Base-by-base conservation (phyloP, 2,797 vertebrate genomes). In the Psittacula echo region DNA sequence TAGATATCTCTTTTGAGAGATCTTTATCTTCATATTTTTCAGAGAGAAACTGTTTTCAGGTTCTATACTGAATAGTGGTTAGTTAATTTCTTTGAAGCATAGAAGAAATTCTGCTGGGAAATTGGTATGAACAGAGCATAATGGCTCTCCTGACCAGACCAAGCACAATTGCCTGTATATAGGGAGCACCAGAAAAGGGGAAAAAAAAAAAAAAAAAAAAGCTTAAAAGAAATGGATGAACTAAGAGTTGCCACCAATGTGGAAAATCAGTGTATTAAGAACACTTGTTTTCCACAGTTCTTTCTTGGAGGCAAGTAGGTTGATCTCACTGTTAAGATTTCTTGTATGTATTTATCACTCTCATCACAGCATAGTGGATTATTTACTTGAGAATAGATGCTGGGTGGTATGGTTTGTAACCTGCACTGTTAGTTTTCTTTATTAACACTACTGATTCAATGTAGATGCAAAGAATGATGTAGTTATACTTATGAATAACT, bases 11-110 rank as follows among this genome's bases (percentile, higher is more conserved):
- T 89, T 91, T 88, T 44, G 45, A 87, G 67, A 48, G 37, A 86
- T 48, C 19, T 92, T 83, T 80, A 62, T 75, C 81, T 84, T 72
- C 75, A 53, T 51, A 80, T 73, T 84, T 96, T 93, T 76, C 66
- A 74, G 54, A 91, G 56, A 61, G 23, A 73, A 79, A 48, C 18
- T 41, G 4, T 77, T 90, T 73, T 82, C 54, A 53, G 6, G 60
- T 90, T 79, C 60, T 85, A 26, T 53, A 30, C 10, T 56, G n/a
- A 91, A 53, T 32, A 68, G 20, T 8, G 5, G 34, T 86, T 93
- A 85, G 39, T 56, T 86, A 87, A 79, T 66, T 21, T 50, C 22
- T 91, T 81, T 64, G 54, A 86, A 76, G 47, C 4, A 1, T 10
- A 72, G 24, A 77, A 13, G 48, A 53, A 64, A 9, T 86, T 85